Evolutionary conservation across 2,888 invertebrate species (phyloP), one percentile per base, ranked within the genome.

Genomic region (Mycalesis mineus): DNA sequence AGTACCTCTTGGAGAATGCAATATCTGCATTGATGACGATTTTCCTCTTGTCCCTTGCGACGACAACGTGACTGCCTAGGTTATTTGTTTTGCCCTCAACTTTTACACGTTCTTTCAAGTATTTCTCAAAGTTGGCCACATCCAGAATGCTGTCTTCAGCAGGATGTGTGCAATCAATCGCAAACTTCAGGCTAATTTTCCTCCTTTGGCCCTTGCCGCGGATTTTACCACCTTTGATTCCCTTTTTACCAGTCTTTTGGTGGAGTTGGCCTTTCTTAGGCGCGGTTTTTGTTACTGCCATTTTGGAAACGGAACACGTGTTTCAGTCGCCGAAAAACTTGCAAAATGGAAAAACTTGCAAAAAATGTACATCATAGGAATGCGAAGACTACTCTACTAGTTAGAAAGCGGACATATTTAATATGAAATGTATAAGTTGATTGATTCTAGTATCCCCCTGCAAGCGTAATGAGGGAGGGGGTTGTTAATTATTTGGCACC

Each of bases 111-210:
- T 95, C 95, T 82, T 95, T 94, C 65, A 97, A 85, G 84, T 97
- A 97, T 77, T 95, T 96, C 88, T 97, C 97, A 85, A 99, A 99
- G 90, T 97, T 98, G 29, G 93, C 94, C 62, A 97, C 96, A 91
- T 99, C 98, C 92, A 99, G 94, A 83, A 99, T 98, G 82, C 97
- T 98, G 90, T 99, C 99, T 85, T 99, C 99, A 33, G 98, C 98
- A 55, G 99, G 99, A 86, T 98, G 98, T 68, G 98, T 98, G 92
- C 99, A 99, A 87, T 99, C 99, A 76, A 99, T 96, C 66, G 94
- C 93, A 88, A 98, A 99, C 76, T 95, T 97, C 55, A 97, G 88
- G 51, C 94, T 93, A 54, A 96, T 95, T 92, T 97, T 97, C 94
- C 98, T 98, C 92, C 98, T 98, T 71, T 93, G 91, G 49, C 94